A percentile compares a stretch with the other conserved stretches of the same genome.
These are phyloP conservation scores for Bugulina stolonifera DNA, from an alignment of 2,888 invertebrate species.

Conservation along the genomic window DNA sequence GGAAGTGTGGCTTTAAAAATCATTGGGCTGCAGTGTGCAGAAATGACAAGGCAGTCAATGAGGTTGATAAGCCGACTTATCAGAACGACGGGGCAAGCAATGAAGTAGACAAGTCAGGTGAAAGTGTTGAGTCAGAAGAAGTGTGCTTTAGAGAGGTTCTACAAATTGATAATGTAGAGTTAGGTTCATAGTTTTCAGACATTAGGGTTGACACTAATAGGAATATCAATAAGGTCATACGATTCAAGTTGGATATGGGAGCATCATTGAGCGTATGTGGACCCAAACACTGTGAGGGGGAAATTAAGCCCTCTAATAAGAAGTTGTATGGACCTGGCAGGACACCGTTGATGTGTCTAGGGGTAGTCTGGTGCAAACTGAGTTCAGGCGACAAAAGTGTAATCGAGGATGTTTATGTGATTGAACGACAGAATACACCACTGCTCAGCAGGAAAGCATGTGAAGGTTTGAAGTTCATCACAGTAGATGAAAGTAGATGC, in stretches of 20 bases:
- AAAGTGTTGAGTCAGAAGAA: background rate
- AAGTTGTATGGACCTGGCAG: background rate
- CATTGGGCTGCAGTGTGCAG: no score
- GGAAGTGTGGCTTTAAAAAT: background rate
- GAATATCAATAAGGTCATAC: background rate
- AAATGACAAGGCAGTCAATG: background rate
- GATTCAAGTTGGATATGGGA: constrained; percentile 9
- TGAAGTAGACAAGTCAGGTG: background rate
- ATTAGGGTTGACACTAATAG: background rate
- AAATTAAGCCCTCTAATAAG: background rate
- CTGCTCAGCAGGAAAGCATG: background rate
- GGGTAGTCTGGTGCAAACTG: background rate
- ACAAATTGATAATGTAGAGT: background rate
- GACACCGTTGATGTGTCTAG: background rate
- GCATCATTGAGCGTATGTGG: background rate
- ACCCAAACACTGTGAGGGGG: background rate
- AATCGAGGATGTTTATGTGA: background rate
- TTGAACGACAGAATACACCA: background rate
- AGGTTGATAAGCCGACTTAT: background rate
- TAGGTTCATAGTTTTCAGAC: background rate
- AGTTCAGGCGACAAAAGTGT: background rate
- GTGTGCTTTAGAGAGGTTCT: background rate
- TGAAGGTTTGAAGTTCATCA: background rate
- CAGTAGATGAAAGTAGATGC: background rate
- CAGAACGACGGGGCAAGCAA: background rate